Conservation (phyloP, 2,797 vertebrate species). For the Onychomys leucogaster region DNA sequence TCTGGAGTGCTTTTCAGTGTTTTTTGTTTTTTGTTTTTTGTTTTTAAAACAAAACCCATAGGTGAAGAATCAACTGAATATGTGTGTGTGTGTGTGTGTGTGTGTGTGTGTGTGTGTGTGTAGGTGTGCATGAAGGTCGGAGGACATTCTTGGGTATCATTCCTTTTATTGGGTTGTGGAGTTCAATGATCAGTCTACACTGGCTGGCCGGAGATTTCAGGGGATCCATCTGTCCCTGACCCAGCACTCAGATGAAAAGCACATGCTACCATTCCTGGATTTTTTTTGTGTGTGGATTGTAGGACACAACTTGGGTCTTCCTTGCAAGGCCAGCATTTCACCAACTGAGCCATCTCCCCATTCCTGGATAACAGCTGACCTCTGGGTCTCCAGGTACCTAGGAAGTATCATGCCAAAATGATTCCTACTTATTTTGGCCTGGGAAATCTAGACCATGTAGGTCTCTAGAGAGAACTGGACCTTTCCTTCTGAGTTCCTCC, state of each 20-base stretch:
- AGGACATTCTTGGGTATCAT: background rate
- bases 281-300: background rate
- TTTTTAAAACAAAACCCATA: background rate
- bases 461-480: background rate
- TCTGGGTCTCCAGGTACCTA: background rate
- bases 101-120: too few species aligned
- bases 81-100: too few species aligned
- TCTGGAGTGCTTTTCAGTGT: constrained; percentile 22
- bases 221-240: background rate
- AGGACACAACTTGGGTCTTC: background rate
- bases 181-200: background rate
- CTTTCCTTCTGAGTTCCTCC: background rate
- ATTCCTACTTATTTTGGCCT: background rate
- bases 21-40: background rate
- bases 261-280: background rate
- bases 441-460: background rate
- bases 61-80: background rate
- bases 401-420: background rate
- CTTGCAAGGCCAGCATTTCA: background rate
- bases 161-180: background rate
- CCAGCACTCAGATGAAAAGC: background rate
- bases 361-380: background rate
- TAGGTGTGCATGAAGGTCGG: background rate
- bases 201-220: background rate
- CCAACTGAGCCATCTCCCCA: background rate